Conservation (phyloP, 2,888 invertebrate genomes). For the Nemotelus nigrinus region DNA sequence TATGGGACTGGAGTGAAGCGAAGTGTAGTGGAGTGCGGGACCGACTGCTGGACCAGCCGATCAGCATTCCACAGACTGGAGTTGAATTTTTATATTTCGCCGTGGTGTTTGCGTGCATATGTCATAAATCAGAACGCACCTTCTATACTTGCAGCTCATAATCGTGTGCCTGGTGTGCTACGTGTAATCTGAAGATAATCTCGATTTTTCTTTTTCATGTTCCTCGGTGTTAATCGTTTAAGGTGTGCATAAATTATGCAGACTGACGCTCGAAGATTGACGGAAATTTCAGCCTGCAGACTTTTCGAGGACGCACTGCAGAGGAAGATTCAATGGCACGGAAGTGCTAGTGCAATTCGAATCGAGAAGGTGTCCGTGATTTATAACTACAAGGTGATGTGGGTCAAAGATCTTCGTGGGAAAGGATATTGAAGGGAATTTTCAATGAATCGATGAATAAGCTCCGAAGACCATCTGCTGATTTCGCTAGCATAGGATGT, state of each 20-base stretch:
- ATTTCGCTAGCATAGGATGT: no score
- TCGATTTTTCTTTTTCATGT: conserved; percentile 25
- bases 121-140: conserved; percentile 41
- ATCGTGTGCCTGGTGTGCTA: not conserved
- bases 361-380: no score
- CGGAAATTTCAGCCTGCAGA: not conserved
- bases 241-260: conserved; percentile 39
- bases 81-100: not conserved
- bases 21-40: not conserved
- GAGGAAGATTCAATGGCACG: no score
- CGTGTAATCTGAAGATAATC: conserved; percentile 23
- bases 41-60: not conserved
- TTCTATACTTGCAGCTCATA: not conserved
- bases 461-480: no score
- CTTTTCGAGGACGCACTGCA: no score
- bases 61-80: conserved; percentile 26
- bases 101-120: conserved; percentile 23
- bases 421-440: no score
- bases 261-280: not conserved
- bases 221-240: conserved; percentile 31
- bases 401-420: no score
- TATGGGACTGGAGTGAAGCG: not conserved
- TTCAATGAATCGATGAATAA: no score
- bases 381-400: no score
- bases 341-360: no score